phyloP scores from a whole-genome alignment of 2,888 invertebrate genomes.

The Gastracanthus pulcherrimus region DNA sequence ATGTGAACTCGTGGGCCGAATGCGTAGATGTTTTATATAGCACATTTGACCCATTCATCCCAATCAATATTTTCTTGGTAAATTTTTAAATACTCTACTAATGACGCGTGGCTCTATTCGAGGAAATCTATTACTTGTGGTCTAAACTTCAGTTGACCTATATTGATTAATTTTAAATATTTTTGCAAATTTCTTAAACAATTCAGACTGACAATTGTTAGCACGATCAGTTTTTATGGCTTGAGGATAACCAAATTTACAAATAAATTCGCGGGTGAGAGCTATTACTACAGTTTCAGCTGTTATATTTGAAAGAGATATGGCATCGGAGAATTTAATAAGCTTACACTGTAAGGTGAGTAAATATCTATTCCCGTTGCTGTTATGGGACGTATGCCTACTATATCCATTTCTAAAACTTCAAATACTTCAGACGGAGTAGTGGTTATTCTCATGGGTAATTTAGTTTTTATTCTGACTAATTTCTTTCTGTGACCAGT shows the following conservation, averaged over 20 bases:
- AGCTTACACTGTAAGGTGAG: neutral
- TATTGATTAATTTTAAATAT: no score
- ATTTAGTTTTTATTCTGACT: conserved; percentile 1
- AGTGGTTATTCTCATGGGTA: neutral
- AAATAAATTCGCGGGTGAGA: neutral
- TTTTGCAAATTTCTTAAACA: no score
- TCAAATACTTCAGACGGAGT: neutral
- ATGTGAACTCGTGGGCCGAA: no score
- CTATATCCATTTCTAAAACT: neutral
- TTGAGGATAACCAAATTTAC: neutral
- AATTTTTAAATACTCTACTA: no score
- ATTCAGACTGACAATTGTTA: no score
- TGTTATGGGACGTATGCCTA: neutral
- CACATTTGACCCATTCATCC: no score
- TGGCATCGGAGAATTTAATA: neutral
- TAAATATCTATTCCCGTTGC: neutral
- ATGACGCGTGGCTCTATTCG: no score
- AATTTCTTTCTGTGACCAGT: conserved; percentile 16
- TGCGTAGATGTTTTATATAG: no score
- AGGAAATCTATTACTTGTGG: no score
- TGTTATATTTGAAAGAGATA: neutral
- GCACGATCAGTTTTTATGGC: neutral
- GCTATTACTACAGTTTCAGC: neutral
- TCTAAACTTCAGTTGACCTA: no score
- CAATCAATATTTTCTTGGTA: no score